Evolutionary conservation across 2,113 vertebrate genomes (phyloP).

Genomic region (Balaenoptera acutorostrata): DNA sequence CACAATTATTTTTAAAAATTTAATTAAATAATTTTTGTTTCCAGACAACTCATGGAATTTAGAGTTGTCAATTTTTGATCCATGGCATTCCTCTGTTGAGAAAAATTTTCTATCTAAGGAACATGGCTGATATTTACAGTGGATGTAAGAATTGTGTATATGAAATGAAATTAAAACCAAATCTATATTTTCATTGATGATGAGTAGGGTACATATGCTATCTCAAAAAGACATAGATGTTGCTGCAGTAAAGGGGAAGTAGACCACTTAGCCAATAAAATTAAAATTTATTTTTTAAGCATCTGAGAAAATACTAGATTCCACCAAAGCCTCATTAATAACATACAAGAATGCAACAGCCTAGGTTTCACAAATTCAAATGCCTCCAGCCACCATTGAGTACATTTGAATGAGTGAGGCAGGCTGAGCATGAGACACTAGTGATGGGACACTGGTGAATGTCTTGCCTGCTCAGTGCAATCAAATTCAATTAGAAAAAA

Average conservation of each 20-base stretch:
- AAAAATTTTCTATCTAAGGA: background rate
- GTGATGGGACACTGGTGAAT: background rate
- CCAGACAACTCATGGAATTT: background rate
- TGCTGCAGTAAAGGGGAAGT: background rate
- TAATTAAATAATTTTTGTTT: background rate
- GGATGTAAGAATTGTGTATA: background rate
- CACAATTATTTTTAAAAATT: background rate
- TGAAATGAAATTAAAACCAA: background rate
- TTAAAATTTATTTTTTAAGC: no score
- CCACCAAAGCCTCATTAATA: background rate
- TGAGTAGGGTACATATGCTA: background rate
- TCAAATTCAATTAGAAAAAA: background rate
- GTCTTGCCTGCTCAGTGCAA: background rate
- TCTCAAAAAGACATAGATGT: background rate
- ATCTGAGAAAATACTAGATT: background rate
- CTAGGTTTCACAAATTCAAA: background rate
- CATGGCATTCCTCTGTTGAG: background rate
- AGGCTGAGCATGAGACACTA: background rate
- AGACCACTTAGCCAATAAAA: background rate
- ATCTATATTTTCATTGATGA: background rate
- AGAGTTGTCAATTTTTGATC: background rate
- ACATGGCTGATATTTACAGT: background rate
- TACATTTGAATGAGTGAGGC: background rate
- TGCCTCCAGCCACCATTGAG: rapidly evolving
- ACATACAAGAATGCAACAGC: background rate